phyloP scores from a whole-genome alignment of 2,113 vertebrate genomes.

The Aegithalos caudatus region DNA sequence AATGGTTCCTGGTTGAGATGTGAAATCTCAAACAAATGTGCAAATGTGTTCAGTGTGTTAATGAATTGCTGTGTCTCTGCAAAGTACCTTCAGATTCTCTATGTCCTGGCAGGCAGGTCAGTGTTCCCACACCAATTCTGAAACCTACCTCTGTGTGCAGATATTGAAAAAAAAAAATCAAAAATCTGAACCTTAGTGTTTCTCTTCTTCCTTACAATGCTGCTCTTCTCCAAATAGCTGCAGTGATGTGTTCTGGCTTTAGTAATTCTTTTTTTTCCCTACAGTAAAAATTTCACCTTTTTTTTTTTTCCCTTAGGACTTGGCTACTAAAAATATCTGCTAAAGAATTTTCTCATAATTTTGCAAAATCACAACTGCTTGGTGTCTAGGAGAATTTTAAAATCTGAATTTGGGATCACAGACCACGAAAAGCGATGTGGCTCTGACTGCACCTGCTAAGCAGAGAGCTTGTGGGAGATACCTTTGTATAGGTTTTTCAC shows the following conservation, averaged over 20 bases:
- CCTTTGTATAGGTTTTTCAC: background rate
- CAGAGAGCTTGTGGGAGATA: background rate
- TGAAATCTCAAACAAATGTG: background rate
- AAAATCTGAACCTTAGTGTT: background rate
- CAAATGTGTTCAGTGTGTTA: background rate
- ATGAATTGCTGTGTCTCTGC: background rate
- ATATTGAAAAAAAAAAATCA: background rate
- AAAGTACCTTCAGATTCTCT: background rate
- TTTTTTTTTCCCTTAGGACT: background rate
- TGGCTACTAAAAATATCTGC: background rate
- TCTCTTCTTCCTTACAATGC: background rate
- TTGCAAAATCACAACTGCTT: background rate
- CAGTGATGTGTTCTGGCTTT: background rate
- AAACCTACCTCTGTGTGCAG: background rate
- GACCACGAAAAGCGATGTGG: rapidly evolving
- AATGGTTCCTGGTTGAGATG: background rate
- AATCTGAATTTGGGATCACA: background rate
- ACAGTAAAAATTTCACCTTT: background rate
- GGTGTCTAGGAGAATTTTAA: background rate
- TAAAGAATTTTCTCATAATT: background rate
- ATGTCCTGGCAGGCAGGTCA: background rate
- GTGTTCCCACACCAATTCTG: background rate
- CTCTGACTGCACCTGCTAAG: background rate
- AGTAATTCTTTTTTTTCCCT: rapidly evolving
- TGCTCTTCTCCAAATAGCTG: background rate